Evolutionary conservation across 2,888 invertebrate genomes (phyloP).

Genomic region (Spisula subtruncata): DNA sequence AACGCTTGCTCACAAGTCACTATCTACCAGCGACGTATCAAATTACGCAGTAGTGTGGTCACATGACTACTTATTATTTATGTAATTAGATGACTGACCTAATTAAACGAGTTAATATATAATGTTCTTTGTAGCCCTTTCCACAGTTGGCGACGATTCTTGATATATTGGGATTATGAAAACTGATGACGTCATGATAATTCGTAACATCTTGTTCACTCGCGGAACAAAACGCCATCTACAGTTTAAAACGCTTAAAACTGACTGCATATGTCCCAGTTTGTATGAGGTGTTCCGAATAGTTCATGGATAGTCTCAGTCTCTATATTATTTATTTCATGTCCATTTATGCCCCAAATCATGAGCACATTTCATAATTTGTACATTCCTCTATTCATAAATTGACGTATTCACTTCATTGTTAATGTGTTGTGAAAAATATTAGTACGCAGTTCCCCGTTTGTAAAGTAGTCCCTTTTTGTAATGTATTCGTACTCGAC

Average conservation of each 20-base stretch:
- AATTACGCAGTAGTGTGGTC: no score
- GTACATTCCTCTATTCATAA: neutral
- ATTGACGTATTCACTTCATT: slow-evolving; percentile 4
- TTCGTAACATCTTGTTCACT: no score
- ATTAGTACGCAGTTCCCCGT: neutral
- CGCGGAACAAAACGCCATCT: no score
- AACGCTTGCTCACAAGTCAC: no score
- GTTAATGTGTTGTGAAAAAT: slow-evolving; percentile 17
- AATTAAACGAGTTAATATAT: no score
- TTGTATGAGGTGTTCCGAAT: neutral
- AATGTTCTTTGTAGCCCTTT: no score
- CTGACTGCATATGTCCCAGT: no score
- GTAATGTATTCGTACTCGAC: slow-evolving; percentile 29
- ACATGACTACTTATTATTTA: no score
- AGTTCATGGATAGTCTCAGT: neutral
- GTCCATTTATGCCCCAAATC: neutral
- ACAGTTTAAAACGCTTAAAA: neutral
- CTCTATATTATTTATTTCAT: slow-evolving; percentile 3
- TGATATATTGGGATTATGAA: neutral
- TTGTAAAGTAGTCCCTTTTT: slow-evolving; percentile 14
- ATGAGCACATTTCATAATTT: neutral
- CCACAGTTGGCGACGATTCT: no score
- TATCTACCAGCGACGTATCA: no score
- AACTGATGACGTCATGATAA: neutral
- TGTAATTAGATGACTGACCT: no score